Evolutionary conservation across 2,113 vertebrate species (phyloP).

Genomic region (Actenoides hombroni): DNA sequence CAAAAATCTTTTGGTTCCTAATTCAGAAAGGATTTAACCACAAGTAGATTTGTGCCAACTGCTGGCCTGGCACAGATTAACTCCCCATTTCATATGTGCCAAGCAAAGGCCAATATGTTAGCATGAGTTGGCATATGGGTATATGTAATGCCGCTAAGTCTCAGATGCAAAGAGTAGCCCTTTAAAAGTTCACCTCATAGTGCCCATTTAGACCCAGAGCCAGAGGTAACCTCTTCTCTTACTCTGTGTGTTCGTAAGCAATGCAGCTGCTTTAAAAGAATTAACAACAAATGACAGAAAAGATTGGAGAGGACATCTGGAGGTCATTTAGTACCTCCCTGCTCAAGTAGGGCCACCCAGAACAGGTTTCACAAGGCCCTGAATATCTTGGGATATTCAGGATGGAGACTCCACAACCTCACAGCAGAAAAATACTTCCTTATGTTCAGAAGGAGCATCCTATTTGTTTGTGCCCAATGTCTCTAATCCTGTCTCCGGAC

Average conservation of each 20-base stretch:
- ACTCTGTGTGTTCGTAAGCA: background rate
- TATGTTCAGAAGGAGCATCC: background rate
- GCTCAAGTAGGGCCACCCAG: background rate
- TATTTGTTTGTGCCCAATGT: background rate
- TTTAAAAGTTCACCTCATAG: background rate
- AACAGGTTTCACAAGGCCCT: background rate
- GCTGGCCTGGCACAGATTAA: background rate
- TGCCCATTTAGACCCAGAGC: background rate
- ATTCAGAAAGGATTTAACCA: background rate
- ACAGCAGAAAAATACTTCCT: background rate
- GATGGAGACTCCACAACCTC: background rate
- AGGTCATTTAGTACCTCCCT: background rate
- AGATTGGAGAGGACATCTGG: background rate
- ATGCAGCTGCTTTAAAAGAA: background rate
- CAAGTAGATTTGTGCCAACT: background rate
- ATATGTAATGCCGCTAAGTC: background rate
- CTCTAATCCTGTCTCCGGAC: too few relatives aligned
- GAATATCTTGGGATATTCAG: background rate
- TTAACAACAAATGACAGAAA: background rate
- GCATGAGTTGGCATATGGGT: background rate
- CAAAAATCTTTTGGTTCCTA: background rate
- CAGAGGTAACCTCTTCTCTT: background rate
- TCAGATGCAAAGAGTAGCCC: background rate
- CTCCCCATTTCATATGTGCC: rapidly evolving
- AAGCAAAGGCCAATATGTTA: background rate